These are phyloP conservation scores for Takifugu ocellatus DNA, from an alignment of 2,797 vertebrate genomes.

Conservation along the genomic window DNA sequence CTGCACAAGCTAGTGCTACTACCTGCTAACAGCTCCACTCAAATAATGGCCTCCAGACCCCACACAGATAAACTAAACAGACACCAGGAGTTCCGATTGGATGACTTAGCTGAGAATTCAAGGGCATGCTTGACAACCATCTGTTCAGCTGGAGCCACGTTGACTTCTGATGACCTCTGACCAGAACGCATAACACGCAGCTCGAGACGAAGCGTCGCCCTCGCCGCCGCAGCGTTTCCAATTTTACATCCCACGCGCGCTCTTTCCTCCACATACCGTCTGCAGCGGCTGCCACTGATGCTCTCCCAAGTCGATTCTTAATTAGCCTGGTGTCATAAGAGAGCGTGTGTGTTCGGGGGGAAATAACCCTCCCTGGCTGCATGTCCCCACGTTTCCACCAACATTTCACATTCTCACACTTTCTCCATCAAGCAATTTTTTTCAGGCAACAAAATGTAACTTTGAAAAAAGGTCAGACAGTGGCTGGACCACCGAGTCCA, in stretches of 20 bases:
- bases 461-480: no score
- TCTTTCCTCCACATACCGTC: background rate
- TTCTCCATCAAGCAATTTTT: no score
- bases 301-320: no score
- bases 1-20: no score
- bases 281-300: no score
- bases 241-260: background rate
- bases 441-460: no score
- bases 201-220: background rate
- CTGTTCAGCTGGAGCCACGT: slow-evolving; percentile 53
- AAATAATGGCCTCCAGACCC: slow-evolving; percentile 16
- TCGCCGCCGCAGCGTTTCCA: background rate
- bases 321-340: no score
- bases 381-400: no score
- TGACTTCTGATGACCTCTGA: slow-evolving; percentile 40
- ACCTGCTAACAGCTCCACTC: slow-evolving; percentile 3
- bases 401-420: no score
- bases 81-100: slow-evolving; percentile 32
- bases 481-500: no score
- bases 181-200: slow-evolving; percentile 47
- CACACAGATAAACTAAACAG: slow-evolving; percentile 23
- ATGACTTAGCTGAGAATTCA: slow-evolving; percentile 52
- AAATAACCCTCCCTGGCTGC: no score
- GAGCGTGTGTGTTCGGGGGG: no score
- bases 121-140: slow-evolving; percentile 62